Conservation (phyloP, 2,888 invertebrate genomes). For the Cephus nigrinus region DNA sequence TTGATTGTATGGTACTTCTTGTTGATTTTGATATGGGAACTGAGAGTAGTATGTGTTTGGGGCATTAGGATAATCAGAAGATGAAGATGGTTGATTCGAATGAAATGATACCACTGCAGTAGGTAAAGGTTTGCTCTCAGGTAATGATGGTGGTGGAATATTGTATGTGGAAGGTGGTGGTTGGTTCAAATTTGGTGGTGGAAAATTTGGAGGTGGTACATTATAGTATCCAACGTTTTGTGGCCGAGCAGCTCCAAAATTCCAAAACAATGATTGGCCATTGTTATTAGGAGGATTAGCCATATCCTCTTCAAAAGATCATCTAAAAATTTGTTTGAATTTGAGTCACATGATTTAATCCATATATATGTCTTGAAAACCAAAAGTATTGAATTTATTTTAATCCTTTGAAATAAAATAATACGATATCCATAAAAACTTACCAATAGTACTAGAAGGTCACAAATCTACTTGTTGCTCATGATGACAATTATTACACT, state of each 20-base stretch:
- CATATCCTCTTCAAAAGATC: conserved; percentile 32
- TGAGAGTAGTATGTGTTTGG: conserved; percentile 36
- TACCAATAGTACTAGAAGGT: neutral
- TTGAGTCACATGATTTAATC: neutral
- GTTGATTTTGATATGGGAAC: conserved; percentile 34
- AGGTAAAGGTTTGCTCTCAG: conserved; percentile 30
- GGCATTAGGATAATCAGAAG: conserved; percentile 32
- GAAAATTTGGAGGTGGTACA: conserved; percentile 45
- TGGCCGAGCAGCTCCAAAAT: conserved; percentile 26
- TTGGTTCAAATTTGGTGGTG: conserved; percentile 45
- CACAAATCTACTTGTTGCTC: neutral
- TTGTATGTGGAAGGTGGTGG: conserved; percentile 33
- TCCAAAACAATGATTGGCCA: conserved; percentile 43
- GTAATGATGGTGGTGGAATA: conserved; percentile 33
- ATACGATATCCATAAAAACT: neutral
- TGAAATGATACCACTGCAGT: conserved; percentile 32
- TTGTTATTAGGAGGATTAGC: conserved; percentile 35
- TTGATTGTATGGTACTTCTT: conserved; percentile 24
- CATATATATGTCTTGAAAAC: neutral
- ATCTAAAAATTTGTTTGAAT: neutral
- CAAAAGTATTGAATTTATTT: neutral
- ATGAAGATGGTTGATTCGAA: conserved; percentile 11
- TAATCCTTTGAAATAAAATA: neutral
- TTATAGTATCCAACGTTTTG: conserved; percentile 42
- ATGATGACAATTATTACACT: neutral